Conservation (phyloP, 2,888 invertebrate species). For the Xiphydria camelus region DNA sequence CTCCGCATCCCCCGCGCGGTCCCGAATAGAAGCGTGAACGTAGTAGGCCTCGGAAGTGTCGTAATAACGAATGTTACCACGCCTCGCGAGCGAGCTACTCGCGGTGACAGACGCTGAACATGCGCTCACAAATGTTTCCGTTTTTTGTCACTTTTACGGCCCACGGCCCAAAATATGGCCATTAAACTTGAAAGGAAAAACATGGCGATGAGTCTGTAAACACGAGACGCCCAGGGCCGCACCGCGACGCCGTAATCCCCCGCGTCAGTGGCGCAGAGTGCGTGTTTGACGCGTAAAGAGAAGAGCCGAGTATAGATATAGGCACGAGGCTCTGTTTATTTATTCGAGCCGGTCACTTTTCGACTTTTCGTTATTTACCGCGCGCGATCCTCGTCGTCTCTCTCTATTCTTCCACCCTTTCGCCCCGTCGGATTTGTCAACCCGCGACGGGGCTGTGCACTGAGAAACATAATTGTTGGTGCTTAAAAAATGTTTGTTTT, state of each 20-base stretch:
- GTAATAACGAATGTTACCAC: constrained; percentile 18
- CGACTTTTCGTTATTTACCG: neutral
- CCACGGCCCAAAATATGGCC: constrained; percentile 43
- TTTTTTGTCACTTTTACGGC: constrained; percentile 48
- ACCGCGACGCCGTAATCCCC: constrained; percentile 10
- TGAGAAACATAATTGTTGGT: no score
- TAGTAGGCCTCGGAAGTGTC: constrained; percentile 16
- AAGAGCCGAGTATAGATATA: neutral
- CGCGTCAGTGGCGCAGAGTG: constrained; percentile 4
- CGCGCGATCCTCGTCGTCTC: neutral
- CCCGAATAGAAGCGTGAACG: constrained; percentile 5
- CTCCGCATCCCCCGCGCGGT: no score
- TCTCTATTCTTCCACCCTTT: no score
- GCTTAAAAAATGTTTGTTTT: no score
- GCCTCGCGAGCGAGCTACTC: constrained; percentile 4
- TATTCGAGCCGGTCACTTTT: neutral
- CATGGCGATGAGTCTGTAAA: constrained; percentile 34
- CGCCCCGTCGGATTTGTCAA: no score
- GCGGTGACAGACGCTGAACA: constrained; percentile 49
- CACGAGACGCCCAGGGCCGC: constrained; percentile 27
- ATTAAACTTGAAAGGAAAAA: constrained; percentile 34
- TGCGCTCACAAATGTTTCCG: constrained; percentile 45
- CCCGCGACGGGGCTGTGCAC: no score
- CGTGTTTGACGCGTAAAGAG: constrained; percentile 14
- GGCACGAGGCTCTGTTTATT: neutral